phyloP scores from a whole-genome alignment of 2,797 vertebrate genomes.

The Coracias cyanogaster region DNA sequence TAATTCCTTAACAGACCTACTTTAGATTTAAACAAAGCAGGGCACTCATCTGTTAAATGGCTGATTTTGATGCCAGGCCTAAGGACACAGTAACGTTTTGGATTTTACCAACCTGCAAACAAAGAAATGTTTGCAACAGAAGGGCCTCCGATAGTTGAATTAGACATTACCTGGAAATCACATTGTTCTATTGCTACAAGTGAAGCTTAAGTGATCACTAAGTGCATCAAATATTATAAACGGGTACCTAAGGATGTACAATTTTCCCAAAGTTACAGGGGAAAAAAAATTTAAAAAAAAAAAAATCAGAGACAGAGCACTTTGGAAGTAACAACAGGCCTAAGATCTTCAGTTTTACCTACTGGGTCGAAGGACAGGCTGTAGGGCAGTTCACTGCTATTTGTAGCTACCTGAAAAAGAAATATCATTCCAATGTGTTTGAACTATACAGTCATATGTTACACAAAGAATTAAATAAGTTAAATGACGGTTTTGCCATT shows the following conservation, averaged over 20 bases:
- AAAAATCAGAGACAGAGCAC: neutral
- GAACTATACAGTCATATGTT: neutral
- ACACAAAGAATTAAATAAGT: constrained; percentile 14
- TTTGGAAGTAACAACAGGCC: neutral
- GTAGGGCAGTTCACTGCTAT: constrained; percentile 12
- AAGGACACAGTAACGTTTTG: neutral
- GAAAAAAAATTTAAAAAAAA: neutral
- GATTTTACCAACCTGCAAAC: constrained; percentile 18
- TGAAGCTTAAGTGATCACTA: constrained; percentile 44
- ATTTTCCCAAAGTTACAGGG: neutral
- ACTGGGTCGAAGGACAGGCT: neutral
- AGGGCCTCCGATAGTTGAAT: neutral
- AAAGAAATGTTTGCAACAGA: constrained; percentile 26
- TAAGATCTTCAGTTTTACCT: neutral
- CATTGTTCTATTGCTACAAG: constrained; percentile 58
- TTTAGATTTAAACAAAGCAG: constrained; percentile 29
- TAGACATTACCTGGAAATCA: constrained; percentile 22
- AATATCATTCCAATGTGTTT: neutral
- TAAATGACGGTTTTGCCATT: neutral
- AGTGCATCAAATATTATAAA: constrained; percentile 21
- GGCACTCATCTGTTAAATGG: neutral
- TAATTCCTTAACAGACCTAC: constrained; percentile 12
- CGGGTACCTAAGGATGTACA: neutral
- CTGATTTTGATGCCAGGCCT: neutral
- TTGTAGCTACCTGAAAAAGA: constrained; percentile 2